Evolutionary conservation across 92 coral and sea anemone species (phyloP), one percentile per base, ranked within the genome.

Genomic region (Siderastrea siderea): DNA sequence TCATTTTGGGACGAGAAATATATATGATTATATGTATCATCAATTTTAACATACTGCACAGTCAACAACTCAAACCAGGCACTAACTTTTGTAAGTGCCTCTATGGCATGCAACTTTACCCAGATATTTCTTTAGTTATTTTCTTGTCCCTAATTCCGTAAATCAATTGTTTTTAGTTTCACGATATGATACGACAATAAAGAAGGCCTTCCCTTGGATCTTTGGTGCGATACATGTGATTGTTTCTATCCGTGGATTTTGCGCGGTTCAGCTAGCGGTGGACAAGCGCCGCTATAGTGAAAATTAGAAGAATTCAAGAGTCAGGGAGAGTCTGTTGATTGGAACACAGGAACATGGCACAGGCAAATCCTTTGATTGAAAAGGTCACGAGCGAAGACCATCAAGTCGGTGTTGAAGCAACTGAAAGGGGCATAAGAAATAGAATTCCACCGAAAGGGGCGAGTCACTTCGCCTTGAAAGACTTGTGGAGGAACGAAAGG

Each of bases 391-490:
- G 78, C 53, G 57, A 82, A 82, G 67, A 78, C 45, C 71, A 60
- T 60, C 82, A 59, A 60, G 80, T 11, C 58, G 48, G 85, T 67
- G 63, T 19, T 65, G 75, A 45, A 58, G 72, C 6, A 44, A 72
- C 59, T 50, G 64, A 75, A 75, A 52, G 60, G 64, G 44, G 53
- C 60, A 50, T 4, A 85, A 43, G 85, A 48, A 46, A 62, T 61
- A 77, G 67, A 85, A 84, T 71, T 64, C 64, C 64, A 89, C 84
- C 49, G 86, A 46, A 70, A 89, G 78, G 74, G 89, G 93, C 71
- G 66, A 72, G 86, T 84, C 55, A 12, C 79, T 57, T 74, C 73
- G 69, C 71, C 59, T 89, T 70, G 85, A 77, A 49, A 84, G 85
- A 57, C 83, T 79, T n/a, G 78, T 49, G 72, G 74, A 89, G 64